A percentile compares a stretch with the other conserved stretches of the same genome.
Evolutionary conservation across 2,113 vertebrate species (phyloP).

Genomic region (Indri indri): DNA sequence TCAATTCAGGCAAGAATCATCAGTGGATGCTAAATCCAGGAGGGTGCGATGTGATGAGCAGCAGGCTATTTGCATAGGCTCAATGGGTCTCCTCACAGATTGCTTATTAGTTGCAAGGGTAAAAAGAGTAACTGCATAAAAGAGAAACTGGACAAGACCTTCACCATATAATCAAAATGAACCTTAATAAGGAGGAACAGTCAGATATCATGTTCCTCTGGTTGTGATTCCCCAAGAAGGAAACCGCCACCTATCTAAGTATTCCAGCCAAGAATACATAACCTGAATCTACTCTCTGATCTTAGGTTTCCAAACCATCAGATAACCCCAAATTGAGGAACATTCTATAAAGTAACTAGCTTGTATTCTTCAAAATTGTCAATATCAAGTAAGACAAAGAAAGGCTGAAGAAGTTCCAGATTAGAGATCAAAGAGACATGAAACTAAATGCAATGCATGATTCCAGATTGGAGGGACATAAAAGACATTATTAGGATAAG

Average conservation of each 20-base stretch:
- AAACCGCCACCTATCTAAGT: not conserved
- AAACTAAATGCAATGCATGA: constrained; percentile 1
- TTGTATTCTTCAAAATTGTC: constrained; percentile 25
- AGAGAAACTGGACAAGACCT: not conserved
- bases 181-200: not conserved
- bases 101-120: not conserved
- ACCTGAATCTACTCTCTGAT: not conserved
- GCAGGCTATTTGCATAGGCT: not conserved
- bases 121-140: not conserved
- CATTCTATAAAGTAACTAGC: constrained; percentile 5
- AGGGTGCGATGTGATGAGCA: not conserved
- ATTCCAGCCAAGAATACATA: not conserved
- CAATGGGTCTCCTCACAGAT: not conserved
- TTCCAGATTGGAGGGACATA: not conserved
- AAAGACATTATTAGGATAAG: not conserved
- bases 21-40: not conserved
- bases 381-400: not conserved
- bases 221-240: not conserved
- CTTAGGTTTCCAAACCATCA: not conserved
- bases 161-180: not conserved
- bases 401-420: not conserved
- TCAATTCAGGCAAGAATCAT: not conserved
- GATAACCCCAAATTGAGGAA: not conserved
- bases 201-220: not conserved
- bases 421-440: constrained; percentile 12